phyloP scores from a whole-genome alignment of 2,888 invertebrate genomes.

The Zygaena filipendulae region DNA sequence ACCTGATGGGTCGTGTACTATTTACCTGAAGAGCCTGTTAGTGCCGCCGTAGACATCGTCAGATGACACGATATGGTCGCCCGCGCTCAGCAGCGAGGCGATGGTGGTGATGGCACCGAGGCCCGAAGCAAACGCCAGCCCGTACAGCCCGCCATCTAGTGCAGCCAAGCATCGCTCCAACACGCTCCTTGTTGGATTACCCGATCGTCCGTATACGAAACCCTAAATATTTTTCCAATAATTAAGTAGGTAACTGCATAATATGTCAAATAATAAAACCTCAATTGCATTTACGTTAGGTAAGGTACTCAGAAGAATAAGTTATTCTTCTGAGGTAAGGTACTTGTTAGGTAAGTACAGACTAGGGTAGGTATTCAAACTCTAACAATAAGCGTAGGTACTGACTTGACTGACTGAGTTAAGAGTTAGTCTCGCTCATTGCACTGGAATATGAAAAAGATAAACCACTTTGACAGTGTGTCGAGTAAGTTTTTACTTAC shows the following conservation, averaged over 20 bases:
- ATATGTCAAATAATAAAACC: neutral
- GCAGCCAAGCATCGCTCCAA: constrained; percentile 91
- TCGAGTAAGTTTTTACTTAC: too few species aligned
- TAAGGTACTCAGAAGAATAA: too few species aligned
- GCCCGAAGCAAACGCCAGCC: constrained; percentile 88
- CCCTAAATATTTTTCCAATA: constrained; percentile 72
- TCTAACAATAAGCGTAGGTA: too few species aligned
- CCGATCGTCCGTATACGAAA: constrained; percentile 92
- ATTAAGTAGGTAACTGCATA: neutral
- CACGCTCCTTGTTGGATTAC: constrained; percentile 92
- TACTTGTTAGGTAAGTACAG: too few species aligned
- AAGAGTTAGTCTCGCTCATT: too few species aligned
- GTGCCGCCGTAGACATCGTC: constrained; percentile 98
- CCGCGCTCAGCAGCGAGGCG: constrained; percentile 77
- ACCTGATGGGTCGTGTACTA: too few species aligned
- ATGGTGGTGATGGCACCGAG: constrained; percentile 86
- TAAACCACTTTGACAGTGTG: too few species aligned
- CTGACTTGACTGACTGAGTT: too few species aligned
- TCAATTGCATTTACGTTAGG: too few species aligned
- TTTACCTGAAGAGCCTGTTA: constrained; percentile 73
- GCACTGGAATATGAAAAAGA: too few species aligned
- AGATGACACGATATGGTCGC: constrained; percentile 91
- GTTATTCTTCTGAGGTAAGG: too few species aligned
- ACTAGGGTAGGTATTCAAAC: too few species aligned
- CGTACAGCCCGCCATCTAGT: constrained; percentile 89